phyloP scores from a whole-genome alignment of 64 coral and sea anemone genomes.

The Cladopsammia gracilis region DNA sequence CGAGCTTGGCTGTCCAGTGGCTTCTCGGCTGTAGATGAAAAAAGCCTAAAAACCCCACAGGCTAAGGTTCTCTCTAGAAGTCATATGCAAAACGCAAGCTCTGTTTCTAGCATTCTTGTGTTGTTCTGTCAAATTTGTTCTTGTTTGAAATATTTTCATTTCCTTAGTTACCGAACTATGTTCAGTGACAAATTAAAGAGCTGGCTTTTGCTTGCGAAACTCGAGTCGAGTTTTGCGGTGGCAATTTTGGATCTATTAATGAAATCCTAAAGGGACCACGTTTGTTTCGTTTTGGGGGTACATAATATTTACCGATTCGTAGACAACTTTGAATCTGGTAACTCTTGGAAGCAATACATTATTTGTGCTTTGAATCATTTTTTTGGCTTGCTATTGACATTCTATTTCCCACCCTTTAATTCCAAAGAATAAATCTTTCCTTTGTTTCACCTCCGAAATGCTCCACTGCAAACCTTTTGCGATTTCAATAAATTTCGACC shows the following conservation, averaged over 20 bases:
- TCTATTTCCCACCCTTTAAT: not conserved
- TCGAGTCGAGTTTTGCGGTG: too few species aligned
- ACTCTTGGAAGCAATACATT: too few species aligned
- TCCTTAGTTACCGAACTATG: too few species aligned
- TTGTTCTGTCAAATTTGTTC: not conserved
- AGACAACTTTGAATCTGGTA: too few species aligned
- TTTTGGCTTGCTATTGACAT: not conserved
- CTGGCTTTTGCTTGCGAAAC: too few species aligned
- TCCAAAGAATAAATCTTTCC: not conserved
- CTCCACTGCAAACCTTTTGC: not conserved
- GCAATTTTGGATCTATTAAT: too few species aligned
- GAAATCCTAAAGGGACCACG: too few species aligned
- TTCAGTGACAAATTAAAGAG: too few species aligned
- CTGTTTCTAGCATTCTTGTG: too few species aligned
- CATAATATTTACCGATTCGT: too few species aligned
- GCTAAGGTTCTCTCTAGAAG: not conserved
- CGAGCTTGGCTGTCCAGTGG: not conserved
- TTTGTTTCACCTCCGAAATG: not conserved
- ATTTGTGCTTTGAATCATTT: not conserved
- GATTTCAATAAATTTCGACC: slow-evolving; percentile 1
- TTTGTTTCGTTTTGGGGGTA: too few species aligned
- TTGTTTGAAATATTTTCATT: not conserved
- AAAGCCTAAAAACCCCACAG: not conserved
- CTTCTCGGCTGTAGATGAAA: not conserved
- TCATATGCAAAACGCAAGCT: not conserved